phyloP scores from a whole-genome alignment of 1,140 invertebrate species.

The Caligus rogercresseyi region DNA sequence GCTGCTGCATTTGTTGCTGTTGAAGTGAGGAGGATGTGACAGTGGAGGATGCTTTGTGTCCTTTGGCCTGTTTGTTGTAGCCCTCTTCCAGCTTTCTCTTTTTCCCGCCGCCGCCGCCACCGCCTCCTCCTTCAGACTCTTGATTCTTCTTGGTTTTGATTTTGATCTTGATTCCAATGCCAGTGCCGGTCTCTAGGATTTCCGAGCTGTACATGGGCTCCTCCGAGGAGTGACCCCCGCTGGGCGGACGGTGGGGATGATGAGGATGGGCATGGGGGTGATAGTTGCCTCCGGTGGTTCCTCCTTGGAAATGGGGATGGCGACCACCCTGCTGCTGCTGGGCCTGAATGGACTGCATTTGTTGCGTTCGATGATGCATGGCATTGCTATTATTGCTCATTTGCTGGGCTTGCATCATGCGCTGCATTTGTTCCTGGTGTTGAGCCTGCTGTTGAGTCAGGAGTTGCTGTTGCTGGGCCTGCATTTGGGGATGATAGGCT shows the following conservation, averaged over 20 bases:
- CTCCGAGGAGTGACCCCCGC: background rate
- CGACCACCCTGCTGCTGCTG: constrained; percentile 3
- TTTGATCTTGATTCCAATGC: constrained; percentile 12
- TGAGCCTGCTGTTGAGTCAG: background rate
- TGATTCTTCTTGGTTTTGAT: constrained; percentile 1
- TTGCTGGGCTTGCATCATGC: constrained; percentile 1
- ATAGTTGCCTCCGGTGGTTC: background rate
- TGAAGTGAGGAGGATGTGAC: too few species aligned
- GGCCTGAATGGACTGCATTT: constrained; percentile 4
- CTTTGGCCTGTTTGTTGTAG: too few species aligned
- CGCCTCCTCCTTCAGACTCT: background rate
- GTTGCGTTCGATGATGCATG: background rate
- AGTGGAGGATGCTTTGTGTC: too few species aligned
- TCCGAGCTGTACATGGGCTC: background rate
- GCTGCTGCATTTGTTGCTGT: background rate
- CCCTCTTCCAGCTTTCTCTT: background rate
- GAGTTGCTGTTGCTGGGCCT: background rate
- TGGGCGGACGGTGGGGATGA: background rate
- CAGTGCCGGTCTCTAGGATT: background rate
- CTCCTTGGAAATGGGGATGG: too few species aligned
- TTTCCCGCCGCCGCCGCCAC: too few species aligned
- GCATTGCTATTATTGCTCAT: background rate
- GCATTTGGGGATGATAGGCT: constrained; percentile 1
- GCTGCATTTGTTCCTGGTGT: background rate
- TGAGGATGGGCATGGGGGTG: background rate